Evolutionary conservation across 2,113 vertebrate species (phyloP).

Genomic region (Tychaedon coryphoeus): DNA sequence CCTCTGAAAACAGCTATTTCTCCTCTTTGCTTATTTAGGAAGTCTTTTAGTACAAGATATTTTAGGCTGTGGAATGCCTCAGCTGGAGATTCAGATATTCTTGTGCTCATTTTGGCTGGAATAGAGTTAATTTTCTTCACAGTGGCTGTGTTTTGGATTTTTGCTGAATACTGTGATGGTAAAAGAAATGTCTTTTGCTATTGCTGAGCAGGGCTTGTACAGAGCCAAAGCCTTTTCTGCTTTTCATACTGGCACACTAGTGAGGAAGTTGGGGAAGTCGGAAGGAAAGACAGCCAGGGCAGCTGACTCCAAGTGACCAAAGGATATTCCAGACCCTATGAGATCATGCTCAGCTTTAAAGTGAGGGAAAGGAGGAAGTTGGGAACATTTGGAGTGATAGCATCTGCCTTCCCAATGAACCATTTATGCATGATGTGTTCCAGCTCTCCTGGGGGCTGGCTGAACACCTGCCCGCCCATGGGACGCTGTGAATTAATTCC

Average conservation of each 20-base stretch:
- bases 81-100: not conserved
- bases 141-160: not conserved
- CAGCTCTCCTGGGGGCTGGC: not conserved
- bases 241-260: fast-evolving
- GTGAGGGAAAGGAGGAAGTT: not conserved
- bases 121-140: not conserved
- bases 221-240: not conserved
- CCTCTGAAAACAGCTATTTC: not conserved
- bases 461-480: not conserved
- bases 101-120: not conserved
- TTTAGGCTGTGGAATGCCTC: not conserved
- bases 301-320: not conserved
- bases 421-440: fast-evolving
- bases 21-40: not conserved
- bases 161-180: not conserved
- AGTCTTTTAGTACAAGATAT: not conserved
- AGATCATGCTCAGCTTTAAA: not conserved
- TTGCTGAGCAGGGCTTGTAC: not conserved
- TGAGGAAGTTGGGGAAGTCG: not conserved
- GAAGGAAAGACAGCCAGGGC: not conserved
- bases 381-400: not conserved
- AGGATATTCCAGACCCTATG: not conserved
- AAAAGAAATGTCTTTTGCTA: not conserved
- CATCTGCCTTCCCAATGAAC: not conserved
- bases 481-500: not conserved